phyloP scores from a whole-genome alignment of 2,113 vertebrate genomes.

The Nesoenas mayeri region DNA sequence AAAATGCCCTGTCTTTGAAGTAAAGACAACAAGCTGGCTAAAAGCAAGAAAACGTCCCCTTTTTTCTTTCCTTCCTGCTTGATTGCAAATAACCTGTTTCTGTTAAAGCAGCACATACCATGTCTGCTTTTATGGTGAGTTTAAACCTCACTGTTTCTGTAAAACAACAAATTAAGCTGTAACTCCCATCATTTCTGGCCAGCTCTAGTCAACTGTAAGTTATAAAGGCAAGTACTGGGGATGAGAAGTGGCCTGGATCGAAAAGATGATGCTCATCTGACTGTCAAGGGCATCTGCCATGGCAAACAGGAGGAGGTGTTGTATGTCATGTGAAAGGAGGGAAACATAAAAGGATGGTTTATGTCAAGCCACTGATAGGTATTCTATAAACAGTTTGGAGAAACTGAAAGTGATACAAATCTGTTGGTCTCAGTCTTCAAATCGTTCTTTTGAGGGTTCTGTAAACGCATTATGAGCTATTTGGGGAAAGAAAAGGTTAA shows the following conservation, averaged over 20 bases:
- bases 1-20: background rate
- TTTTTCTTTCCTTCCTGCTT: background rate
- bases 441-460: background rate
- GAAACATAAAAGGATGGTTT: slow-evolving; percentile 9
- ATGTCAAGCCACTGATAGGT: slow-evolving; percentile 21
- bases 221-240: background rate
- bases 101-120: background rate
- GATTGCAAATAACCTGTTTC: slow-evolving; percentile 13
- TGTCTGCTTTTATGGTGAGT: background rate
- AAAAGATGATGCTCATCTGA: slow-evolving; percentile 11
- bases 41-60: background rate
- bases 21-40: background rate
- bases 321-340: slow-evolving; percentile 3
- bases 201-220: background rate
- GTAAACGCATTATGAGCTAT: slow-evolving; percentile 20
- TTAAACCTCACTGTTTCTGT: slow-evolving; percentile 18
- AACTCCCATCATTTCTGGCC: background rate
- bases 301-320: slow-evolving; percentile 42
- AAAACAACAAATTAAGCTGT: background rate
- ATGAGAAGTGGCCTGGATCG: background rate
- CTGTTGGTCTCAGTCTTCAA: slow-evolving; percentile 31
- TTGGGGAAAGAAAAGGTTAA: slow-evolving; percentile 42
- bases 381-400: slow-evolving; percentile 36
- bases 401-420: slow-evolving; percentile 49
- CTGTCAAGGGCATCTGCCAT: slow-evolving; percentile 30